phyloP scores from a whole-genome alignment of 2,113 vertebrate genomes.

The Paratilapia polleni region DNA sequence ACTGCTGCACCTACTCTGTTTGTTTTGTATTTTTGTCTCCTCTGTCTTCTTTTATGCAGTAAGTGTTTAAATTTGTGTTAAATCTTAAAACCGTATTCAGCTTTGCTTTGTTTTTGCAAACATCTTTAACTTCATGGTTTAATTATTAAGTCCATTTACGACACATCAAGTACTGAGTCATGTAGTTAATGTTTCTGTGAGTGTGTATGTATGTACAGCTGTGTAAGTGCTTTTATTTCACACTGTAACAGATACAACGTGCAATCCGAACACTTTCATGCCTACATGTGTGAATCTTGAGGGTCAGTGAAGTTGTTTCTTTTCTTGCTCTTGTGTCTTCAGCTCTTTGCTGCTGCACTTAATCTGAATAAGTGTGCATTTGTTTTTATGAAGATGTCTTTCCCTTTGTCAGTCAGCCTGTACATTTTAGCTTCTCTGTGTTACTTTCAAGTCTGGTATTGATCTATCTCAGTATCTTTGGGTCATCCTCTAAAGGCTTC shows the following conservation, averaged over 20 bases:
- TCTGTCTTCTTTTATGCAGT: background rate
- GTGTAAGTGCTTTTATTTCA: background rate
- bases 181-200: background rate
- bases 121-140: slow-evolving; percentile 11
- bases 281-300: background rate
- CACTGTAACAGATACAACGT: background rate
- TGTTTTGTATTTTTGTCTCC: background rate
- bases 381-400: background rate
- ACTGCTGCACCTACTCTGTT: background rate
- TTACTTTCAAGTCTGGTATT: background rate
- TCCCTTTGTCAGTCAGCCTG: too few species aligned
- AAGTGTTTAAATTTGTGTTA: background rate
- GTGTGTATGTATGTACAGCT: background rate
- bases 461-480: background rate
- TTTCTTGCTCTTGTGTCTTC: background rate
- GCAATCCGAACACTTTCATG: background rate
- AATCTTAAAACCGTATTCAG: background rate
- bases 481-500: background rate
- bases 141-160: slow-evolving; percentile 49
- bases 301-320: background rate
- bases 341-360: background rate
- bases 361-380: background rate
- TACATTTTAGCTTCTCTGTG: background rate
- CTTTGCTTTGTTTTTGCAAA: background rate
- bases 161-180: background rate